A percentile compares a stretch with the other conserved stretches of the same genome.
Conservation (phyloP, 2,797 vertebrate genomes). For the Hyperoplus immaculatus region DNA sequence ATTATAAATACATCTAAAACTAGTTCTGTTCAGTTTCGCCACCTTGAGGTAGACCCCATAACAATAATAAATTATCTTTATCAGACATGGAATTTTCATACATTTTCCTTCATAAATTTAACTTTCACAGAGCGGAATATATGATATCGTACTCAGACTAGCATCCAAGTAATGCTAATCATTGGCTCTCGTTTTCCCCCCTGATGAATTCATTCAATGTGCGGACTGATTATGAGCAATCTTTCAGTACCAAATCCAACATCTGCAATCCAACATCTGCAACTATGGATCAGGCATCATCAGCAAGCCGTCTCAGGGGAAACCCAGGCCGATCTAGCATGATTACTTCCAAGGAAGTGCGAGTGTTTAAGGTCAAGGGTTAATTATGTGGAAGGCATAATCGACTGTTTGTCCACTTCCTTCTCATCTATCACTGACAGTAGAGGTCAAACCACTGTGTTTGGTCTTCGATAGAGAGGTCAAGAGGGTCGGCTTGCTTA, state of each 20-base stretch:
- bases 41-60: background rate
- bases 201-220: constrained; percentile 25
- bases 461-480: constrained; percentile 29
- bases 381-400: constrained; percentile 67
- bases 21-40: background rate
- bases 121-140: constrained; percentile 24
- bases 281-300: constrained; percentile 39
- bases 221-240: background rate
- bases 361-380: constrained; percentile 57
- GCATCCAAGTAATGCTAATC: constrained; percentile 11
- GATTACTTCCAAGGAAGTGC: constrained; percentile 51
- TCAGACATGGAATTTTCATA: constrained; percentile 23
- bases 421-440: constrained; percentile 34
- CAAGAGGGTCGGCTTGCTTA: constrained; percentile 31
- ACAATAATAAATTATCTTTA: constrained; percentile 15
- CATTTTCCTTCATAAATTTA: constrained; percentile 31
- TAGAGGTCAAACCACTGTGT: constrained; percentile 29
- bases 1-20: background rate
- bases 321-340: constrained; percentile 26
- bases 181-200: background rate
- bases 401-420: constrained; percentile 47
- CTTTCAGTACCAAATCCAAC: constrained; percentile 44
- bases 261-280: constrained; percentile 21
- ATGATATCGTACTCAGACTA: constrained; percentile 12
- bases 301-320: constrained; percentile 24